Evolutionary conservation across 2,888 invertebrate species (phyloP).

Genomic region (Trissoscelio sp.): DNA sequence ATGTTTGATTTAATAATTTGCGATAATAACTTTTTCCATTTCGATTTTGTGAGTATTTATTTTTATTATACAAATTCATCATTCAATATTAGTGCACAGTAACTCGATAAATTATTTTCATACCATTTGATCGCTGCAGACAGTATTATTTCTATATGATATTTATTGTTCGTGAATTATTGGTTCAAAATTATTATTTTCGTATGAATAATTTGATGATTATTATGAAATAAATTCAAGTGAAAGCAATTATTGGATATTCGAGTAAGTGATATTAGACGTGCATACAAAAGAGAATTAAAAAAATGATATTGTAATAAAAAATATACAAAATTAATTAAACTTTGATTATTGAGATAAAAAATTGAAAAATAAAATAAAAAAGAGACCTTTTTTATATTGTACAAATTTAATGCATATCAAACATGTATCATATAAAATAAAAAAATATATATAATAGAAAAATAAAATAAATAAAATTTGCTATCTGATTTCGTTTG

Average conservation of each 20-base stretch:
- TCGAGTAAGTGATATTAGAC: not conserved
- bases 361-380: too few relatives aligned
- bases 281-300: too few relatives aligned
- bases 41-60: not conserved
- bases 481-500: too few relatives aligned
- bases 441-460: too few relatives aligned
- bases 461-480: too few relatives aligned
- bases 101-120: not conserved
- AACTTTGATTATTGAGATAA: too few relatives aligned
- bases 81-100: not conserved
- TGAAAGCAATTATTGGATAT: not conserved
- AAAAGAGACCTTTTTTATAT: too few relatives aligned
- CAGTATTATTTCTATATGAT: not conserved
- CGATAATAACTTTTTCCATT: slow-evolving; percentile 1
- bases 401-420: too few relatives aligned
- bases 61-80: not conserved
- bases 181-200: slow-evolving; percentile 15
- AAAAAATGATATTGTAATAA: too few relatives aligned
- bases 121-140: not conserved
- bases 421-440: too few relatives aligned
- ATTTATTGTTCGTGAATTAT: not conserved
- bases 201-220: not conserved
- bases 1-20: not conserved
- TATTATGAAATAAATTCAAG: slow-evolving; percentile 26
- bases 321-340: too few relatives aligned